Base-by-base conservation (phyloP, 2,888 invertebrate species). In the Synanthedon andrenaeformis region DNA sequence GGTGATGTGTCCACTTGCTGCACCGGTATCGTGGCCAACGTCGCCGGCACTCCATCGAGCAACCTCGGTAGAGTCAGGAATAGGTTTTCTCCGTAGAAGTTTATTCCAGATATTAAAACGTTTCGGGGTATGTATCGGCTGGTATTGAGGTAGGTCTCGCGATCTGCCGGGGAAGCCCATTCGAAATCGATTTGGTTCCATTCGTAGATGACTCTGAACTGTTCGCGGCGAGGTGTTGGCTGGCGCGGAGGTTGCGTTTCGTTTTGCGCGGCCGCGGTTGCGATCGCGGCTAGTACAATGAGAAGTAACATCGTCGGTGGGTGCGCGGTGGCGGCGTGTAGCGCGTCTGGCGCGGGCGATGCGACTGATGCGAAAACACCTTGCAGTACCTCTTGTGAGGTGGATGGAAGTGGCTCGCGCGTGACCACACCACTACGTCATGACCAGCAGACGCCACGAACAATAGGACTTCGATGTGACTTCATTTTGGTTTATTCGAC, bases 161-260 rank as follows among this genome's bases (percentile, higher is more conserved):
- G 89, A 14, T 84, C 83, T 59, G 86, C 89, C 52, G 88, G 89
- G 58, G 85, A 86, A 42, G 89, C 89, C 92, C 92, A 94, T 41
- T 90, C 89, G 78, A 91, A 92, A 69, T 93, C 92, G 58, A 93
- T 81, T 58, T 88, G 89, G 69, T 90, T 90, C 93, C 93, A 94
- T 80, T 93, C 92, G 77, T 92, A 92, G 56, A 91, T 89, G 41
- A 92, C 93, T 56, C 89, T 87, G 74, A 93, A 93, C 68, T 90
- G 90, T 68, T 88, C 86, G 55, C 84, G 82, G 55, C 79, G 75
- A 5, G 79, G 75, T 8, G 70, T 58, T 42, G 80, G 76, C 14
- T 74, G 65, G 53, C 72, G 76, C 64, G 76, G 69, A 28, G 72
- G 64, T 53, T 66, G 64, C n/a, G 62, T 64, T 17, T 79, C 78